These are phyloP conservation scores for Arenaria interpres DNA, from an alignment of 2,113 vertebrate species.

Conservation along the genomic window DNA sequence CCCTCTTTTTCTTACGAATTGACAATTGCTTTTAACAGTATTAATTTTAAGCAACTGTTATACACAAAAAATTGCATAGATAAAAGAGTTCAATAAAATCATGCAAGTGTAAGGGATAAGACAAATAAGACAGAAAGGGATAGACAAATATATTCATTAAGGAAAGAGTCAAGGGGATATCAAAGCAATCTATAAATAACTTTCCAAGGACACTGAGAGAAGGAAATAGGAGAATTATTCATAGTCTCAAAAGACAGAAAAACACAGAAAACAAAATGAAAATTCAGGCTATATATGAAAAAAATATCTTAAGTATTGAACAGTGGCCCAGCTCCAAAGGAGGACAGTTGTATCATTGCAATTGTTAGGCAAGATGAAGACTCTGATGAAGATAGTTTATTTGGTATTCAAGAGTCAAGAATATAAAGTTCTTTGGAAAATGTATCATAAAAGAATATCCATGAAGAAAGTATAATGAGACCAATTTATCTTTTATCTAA, in stretches of 20 bases:
- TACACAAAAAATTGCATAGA: neutral
- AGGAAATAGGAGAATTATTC: neutral
- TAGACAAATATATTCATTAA: neutral
- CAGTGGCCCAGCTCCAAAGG: neutral
- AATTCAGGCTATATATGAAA: neutral
- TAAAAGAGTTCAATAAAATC: neutral
- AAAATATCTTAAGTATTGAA: neutral
- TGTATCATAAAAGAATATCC: neutral
- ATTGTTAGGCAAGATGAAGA: neutral
- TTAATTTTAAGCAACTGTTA: neutral
- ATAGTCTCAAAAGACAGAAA: neutral
- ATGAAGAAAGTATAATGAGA: neutral
- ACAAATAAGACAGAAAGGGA: neutral
- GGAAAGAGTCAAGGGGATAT: neutral
- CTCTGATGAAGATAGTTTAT: neutral
- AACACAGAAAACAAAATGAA: neutral
- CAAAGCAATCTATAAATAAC: neutral
- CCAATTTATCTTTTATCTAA: neutral
- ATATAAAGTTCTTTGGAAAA: neutral
- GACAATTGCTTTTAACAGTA: neutral
- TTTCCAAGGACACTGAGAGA: neutral
- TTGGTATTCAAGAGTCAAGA: neutral
- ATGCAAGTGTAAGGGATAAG: neutral
- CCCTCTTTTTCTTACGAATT: neutral
- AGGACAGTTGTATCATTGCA: neutral